Percentiles rank a stretch among this genome's conserved stretches.
Conservation (phyloP, 2,888 invertebrate genomes). For the Trisateles emortualis region DNA sequence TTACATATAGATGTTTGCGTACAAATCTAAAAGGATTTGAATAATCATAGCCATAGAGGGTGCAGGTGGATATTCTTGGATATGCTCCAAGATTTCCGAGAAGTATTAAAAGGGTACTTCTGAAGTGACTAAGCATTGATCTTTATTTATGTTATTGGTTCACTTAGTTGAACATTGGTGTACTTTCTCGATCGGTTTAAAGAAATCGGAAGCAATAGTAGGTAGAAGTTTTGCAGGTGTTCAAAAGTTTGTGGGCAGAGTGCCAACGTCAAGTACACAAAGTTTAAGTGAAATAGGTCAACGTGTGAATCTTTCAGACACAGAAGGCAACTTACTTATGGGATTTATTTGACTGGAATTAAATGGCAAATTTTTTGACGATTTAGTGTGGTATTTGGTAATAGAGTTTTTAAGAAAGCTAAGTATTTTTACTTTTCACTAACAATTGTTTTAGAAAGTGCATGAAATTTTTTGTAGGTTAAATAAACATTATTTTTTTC, state of each 20-base stretch:
- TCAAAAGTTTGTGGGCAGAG: slow-evolving; percentile 5
- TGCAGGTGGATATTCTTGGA: slow-evolving; percentile 46
- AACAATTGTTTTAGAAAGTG: too few relatives aligned
- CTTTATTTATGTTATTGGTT: slow-evolving; percentile 23
- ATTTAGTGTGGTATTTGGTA: too few relatives aligned
- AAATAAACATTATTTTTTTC: too few relatives aligned
- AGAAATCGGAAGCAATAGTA: slow-evolving; percentile 19
- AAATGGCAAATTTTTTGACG: not conserved
- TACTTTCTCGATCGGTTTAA: slow-evolving; percentile 15
- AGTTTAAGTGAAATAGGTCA: slow-evolving; percentile 9
- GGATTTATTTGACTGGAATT: not conserved
- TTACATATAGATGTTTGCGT: slow-evolving; percentile 78
- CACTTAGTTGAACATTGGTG: slow-evolving; percentile 10
- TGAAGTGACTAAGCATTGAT: slow-evolving; percentile 12
- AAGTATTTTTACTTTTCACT: too few relatives aligned
- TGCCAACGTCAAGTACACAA: slow-evolving; percentile 8
- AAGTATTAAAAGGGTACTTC: slow-evolving; percentile 17
- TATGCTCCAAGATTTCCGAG: slow-evolving; percentile 24
- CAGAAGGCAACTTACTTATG: not conserved
- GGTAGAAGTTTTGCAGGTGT: slow-evolving; percentile 21
- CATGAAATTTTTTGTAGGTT: too few relatives aligned
- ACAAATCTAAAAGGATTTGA: slow-evolving; percentile 55
- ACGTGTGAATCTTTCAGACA: slow-evolving; percentile 6
- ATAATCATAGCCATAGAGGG: slow-evolving; percentile 48
- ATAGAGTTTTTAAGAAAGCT: too few relatives aligned